Base-by-base conservation (phyloP, 2,888 invertebrate species). In the Drosophila diplacantha region DNA sequence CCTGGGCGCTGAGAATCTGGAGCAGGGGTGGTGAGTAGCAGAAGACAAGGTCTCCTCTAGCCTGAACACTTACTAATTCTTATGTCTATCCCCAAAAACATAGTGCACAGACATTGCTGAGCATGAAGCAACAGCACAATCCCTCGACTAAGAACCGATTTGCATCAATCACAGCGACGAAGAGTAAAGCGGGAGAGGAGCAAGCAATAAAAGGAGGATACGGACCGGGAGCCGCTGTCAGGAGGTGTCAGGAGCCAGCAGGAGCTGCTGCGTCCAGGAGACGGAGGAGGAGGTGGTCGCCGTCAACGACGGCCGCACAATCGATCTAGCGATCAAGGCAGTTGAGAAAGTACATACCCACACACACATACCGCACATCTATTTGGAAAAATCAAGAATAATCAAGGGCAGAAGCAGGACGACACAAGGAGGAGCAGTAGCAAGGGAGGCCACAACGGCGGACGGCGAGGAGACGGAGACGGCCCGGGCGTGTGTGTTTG, bases 401-500 rank as follows among this genome's bases (percentile, higher is more conserved):
- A 34, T 9, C 18, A 8, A 18, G 20, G n/a, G 29, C 20, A 44
- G 32, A 12, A 41, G 37, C 43, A 50, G 43, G 37, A 47, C 31
- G 29, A 12, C 32, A 46, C 20, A 38, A 50, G 53, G 29, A 43
- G 50, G 52, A 24, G 24, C 39, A 16, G 41, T 1, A 37, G 46
- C 49, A 32, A 60, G 64, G 53, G 26, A 46, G 53, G 60, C 47
- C 46, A 44, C 46, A 35, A 64, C 44, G 61, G 37, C 56, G 61
- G 58, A 43, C 54, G 38, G 52, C 71, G 34, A 39, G 58, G 44
- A 59, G 67, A 83, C 83, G 81, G 77, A 83, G 83, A 73, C 83
- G 83, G 83, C 81, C 81, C 66, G 61, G 81, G 69, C 74, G 80
- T 77, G 77, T 77, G 78, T 81, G 72, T 70, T 76, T 71, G 61